These are phyloP conservation scores for Tetramorium bicarinatum DNA, from an alignment of 2,888 invertebrate genomes.

Conservation along the genomic window DNA sequence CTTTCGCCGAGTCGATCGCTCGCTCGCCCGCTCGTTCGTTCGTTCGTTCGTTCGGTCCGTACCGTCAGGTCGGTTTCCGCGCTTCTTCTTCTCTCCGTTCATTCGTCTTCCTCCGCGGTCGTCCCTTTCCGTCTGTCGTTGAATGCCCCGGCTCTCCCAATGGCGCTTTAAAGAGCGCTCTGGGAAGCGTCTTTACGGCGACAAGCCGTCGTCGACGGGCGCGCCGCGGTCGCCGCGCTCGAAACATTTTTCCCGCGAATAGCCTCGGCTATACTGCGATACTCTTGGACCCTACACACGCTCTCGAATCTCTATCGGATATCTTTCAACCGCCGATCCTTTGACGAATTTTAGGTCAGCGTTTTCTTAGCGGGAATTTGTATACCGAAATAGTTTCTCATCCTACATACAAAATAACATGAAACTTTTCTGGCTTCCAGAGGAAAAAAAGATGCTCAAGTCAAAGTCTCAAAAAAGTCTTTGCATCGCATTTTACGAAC, in stretches of 20 bases:
- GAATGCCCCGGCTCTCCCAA: slow-evolving; percentile 52
- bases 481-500: background rate
- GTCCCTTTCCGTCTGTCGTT: slow-evolving; percentile 42
- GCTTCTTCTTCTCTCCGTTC: slow-evolving; percentile 35
- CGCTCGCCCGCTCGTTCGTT: slow-evolving; percentile 2
- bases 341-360: slow-evolving; percentile 44
- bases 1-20: slow-evolving; percentile 37
- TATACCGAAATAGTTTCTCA: slow-evolving; percentile 21
- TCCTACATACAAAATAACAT: background rate
- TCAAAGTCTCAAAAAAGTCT: background rate
- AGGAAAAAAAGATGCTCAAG: background rate
- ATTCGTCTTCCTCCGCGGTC: slow-evolving; percentile 38
- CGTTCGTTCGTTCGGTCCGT: background rate
- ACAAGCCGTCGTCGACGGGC: slow-evolving; percentile 20
- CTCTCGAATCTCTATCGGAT: slow-evolving; percentile 41
- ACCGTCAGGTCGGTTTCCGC: slow-evolving; percentile 48
- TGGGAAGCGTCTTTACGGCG: slow-evolving; percentile 54
- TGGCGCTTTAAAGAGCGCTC: slow-evolving; percentile 52
- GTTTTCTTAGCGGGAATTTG: slow-evolving; percentile 42
- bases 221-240: slow-evolving; percentile 14
- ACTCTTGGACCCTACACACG: slow-evolving; percentile 13
- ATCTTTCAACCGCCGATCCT: slow-evolving; percentile 43
- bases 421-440: background rate
- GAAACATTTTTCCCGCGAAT: slow-evolving; percentile 54
- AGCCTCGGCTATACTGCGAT: slow-evolving; percentile 10